Evolutionary conservation across 2,113 vertebrate genomes (phyloP), one percentile per base, ranked within the genome.

Genomic region (Ptychochromis oligacanthus): DNA sequence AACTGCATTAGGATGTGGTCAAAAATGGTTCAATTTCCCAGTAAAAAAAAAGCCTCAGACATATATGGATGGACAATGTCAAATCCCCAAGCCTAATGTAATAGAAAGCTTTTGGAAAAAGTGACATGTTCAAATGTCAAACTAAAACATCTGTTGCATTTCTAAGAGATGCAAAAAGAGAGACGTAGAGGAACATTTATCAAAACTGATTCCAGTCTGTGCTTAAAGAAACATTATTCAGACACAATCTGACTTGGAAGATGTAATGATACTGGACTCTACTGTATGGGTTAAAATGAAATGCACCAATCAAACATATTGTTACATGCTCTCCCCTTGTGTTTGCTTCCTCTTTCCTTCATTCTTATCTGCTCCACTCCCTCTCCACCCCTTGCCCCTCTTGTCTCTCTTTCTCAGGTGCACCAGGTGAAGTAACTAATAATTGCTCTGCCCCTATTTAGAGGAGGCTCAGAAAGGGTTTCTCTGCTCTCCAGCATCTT

Each of bases 11-110:
- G 22, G 11, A 17, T 54, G 49, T 28, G 24, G 28, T 75, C 4
- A 8, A 59, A 89, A 81, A 85, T 52, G 2, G 90, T 75, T 61
- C 59, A 79, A 65, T 62, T 88, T 80, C 7, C 57, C 75, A 43
- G 57, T 67, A 56, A 11, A 79, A 70, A 43, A 46, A 70, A 62
- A 80, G 58, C 12, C 40, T 89, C 55, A 72, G 11, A 58, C 80
- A 61, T 74, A 82, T 3, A 56, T 22, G 70, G 11, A 26, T 72
- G 67, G 75, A 57, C 77, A 67, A 64, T 57, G 40, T 75, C 43
- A 18, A 24, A 75, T 78, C 58, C 65, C 15, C 36, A 20, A 20
- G 18, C 24, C 17, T 34, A 52, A 13, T 58, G 64, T 54, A 72
- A 78, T 59, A 18, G 36, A 43, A 89, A 79, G 43, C 31, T 65